These are phyloP conservation scores for Puntigrus tetrazona DNA, from an alignment of 2,113 vertebrate genomes.

Conservation along the genomic window DNA sequence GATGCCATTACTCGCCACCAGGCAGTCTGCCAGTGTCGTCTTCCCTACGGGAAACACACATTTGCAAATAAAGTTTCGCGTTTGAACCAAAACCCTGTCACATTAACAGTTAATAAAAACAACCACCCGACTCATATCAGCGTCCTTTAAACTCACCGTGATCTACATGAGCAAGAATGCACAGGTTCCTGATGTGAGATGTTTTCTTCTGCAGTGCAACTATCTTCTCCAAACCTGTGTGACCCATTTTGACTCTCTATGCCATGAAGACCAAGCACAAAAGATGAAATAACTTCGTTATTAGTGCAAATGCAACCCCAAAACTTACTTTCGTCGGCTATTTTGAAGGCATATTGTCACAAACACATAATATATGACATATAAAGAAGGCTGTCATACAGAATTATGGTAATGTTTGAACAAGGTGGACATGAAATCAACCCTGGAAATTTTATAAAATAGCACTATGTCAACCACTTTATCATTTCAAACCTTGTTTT, in stretches of 20 bases:
- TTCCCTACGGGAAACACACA: slow-evolving; percentile 78
- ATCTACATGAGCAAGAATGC: slow-evolving; percentile 94
- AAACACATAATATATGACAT: neutral
- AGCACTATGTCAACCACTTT: neutral
- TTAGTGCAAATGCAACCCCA: neutral
- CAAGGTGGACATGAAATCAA: neutral
- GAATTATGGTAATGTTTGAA: neutral
- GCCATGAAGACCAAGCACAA: neutral
- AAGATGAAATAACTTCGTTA: neutral
- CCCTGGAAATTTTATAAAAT: neutral
- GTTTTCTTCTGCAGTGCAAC: slow-evolving; percentile 82
- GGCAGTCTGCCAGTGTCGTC: slow-evolving; percentile 93
- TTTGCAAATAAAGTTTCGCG: neutral
- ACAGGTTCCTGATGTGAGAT: slow-evolving; percentile 88
- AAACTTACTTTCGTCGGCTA: neutral
- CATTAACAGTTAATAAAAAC: neutral
- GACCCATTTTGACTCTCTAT: slow-evolving; percentile 76
- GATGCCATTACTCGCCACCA: slow-evolving; percentile 95
- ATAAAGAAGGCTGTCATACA: neutral
- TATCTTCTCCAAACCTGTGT: slow-evolving; percentile 79
- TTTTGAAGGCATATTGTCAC: neutral
- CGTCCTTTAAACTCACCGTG: slow-evolving; percentile 81
- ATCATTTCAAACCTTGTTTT: neutral
- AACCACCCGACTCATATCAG: neutral
- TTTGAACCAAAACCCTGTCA: neutral